A percentile compares a stretch with the other conserved stretches of the same genome.
These are phyloP conservation scores for Amazona vittata DNA, from an alignment of 2,113 vertebrate species.

Conservation along the genomic window DNA sequence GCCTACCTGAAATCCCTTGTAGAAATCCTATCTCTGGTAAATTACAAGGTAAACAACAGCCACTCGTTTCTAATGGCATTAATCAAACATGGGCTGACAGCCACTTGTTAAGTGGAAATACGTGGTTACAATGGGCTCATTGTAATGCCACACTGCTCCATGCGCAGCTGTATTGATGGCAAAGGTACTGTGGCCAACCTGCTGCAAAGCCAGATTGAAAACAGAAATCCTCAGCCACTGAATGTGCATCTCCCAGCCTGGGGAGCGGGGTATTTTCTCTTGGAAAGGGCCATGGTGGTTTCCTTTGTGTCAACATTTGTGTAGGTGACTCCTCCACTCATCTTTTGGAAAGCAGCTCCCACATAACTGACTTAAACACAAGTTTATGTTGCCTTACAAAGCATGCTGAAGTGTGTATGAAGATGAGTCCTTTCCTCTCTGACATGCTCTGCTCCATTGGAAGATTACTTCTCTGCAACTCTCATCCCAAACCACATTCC, in stretches of 20 bases:
- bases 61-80: background rate
- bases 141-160: background rate
- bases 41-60: background rate
- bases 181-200: background rate
- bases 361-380: background rate
- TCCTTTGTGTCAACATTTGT: background rate
- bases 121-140: background rate
- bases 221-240: background rate
- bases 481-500: background rate
- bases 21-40: background rate
- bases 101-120: background rate
- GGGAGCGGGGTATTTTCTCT: background rate
- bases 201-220: background rate
- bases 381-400: background rate
- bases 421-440: background rate
- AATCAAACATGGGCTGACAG: background rate
- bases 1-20: background rate
- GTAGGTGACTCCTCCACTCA: background rate
- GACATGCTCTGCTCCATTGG: background rate
- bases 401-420: background rate
- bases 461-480: background rate
- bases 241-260: background rate
- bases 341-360: background rate
- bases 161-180: background rate
- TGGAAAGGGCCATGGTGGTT: background rate